These are phyloP conservation scores for Stigmatopora nigra DNA, from an alignment of 2,113 vertebrate species.

Conservation along the genomic window DNA sequence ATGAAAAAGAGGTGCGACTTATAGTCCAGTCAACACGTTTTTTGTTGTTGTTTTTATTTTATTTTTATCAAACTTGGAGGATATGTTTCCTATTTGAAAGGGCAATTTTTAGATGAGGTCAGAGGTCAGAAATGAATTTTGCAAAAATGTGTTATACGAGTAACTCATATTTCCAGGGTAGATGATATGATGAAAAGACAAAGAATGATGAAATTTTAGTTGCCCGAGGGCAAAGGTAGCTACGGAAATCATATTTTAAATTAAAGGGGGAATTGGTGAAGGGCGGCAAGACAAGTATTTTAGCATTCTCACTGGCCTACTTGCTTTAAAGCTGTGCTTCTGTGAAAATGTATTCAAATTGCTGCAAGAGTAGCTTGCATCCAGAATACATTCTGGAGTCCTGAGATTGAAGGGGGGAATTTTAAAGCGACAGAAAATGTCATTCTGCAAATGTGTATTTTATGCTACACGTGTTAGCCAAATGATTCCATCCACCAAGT, in stretches of 20 bases:
- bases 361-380: constrained; percentile 1
- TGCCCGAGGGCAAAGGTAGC: background rate
- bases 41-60: too few relatives aligned
- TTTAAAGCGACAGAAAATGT: background rate
- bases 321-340: background rate
- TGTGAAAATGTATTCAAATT: constrained; percentile 4
- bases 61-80: too few relatives aligned
- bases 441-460: background rate
- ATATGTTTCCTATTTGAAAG: too few relatives aligned
- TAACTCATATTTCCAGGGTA: too few relatives aligned
- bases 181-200: too few relatives aligned
- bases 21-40: too few relatives aligned
- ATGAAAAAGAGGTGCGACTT: too few relatives aligned
- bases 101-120: too few relatives aligned
- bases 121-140: too few relatives aligned
- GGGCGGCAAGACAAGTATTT: constrained; percentile 20
- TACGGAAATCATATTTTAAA: background rate
- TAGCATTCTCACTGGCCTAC: constrained; percentile 17
- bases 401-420: constrained; percentile 1
- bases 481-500: constrained; percentile 1
- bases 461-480: background rate
- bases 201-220: too few relatives aligned
- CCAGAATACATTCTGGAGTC: constrained; percentile 15
- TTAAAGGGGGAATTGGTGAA: constrained; percentile 27
- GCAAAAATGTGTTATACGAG: too few relatives aligned